These are phyloP conservation scores for Ceratosolen solmsi DNA, from an alignment of 1,140 invertebrate species.

Conservation along the genomic window DNA sequence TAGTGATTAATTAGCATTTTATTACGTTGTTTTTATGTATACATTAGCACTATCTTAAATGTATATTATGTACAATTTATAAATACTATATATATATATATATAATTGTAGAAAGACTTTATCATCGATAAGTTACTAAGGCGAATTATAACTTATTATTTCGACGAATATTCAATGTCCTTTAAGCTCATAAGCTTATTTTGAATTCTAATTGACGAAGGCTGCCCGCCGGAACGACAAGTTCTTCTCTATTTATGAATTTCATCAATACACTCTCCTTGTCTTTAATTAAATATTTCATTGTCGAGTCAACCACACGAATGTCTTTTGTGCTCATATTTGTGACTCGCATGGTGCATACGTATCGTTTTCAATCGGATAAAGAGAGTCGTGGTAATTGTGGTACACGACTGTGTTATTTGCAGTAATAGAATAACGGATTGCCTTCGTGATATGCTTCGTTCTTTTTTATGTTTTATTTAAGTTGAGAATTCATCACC, in stretches of 20 bases:
- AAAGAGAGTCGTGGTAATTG: constrained; percentile 5
- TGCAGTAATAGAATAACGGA: constrained; percentile 49
- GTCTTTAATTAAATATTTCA: constrained; percentile 14
- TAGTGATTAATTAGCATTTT: no score
- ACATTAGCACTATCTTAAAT: no score
- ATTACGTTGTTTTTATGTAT: no score
- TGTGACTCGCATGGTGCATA: not conserved
- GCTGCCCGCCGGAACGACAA: not conserved
- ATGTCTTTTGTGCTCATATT: not conserved
- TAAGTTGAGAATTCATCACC: constrained; percentile 9
- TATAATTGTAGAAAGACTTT: no score
- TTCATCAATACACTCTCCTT: not conserved
- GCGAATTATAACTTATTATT: no score
- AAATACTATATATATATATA: no score
- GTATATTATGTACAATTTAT: no score
- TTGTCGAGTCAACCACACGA: no score
- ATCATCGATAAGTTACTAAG: no score
- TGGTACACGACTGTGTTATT: constrained; percentile 15
- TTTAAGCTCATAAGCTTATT: not conserved
- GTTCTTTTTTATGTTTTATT: constrained; percentile 29
- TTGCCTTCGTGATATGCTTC: constrained; percentile 39
- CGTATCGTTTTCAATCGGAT: constrained; percentile 34
- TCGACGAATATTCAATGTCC: no score
- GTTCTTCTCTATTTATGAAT: not conserved
- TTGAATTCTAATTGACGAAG: not conserved